Evolutionary conservation across 2,888 invertebrate genomes (phyloP), one percentile per base, ranked within the genome.

Genomic region (Erpobdella octoculata): DNA sequence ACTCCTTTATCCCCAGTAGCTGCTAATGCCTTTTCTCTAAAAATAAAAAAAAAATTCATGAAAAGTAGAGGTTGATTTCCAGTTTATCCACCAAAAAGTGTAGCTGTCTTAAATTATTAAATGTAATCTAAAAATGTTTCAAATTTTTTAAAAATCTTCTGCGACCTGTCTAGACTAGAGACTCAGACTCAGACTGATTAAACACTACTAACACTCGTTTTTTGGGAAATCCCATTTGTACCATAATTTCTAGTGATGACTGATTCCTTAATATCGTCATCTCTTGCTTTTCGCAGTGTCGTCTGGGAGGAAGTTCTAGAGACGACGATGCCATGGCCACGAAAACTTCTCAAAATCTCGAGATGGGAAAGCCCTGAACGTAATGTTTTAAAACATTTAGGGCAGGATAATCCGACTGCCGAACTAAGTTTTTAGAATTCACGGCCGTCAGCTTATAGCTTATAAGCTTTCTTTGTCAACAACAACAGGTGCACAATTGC

Each of bases 211-310:
- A 93, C 92, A 91, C 91, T 86, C 92, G 87, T 79, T 90, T 89
- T 84, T 89, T 90, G 3, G 91, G 89, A 84, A 93, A 92, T 41
- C 93, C 93, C 89, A 93, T 90, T 84, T 91, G 91, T 75, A 92
- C 84, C 41, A 93, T 85, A 72, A 89, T 90, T 85, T 92, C 90
- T 76, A 91, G 85, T 4, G 92, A 76, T 9, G 80, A 75, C 65
- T 73, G 62, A 72, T 75, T 76, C 36, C 75, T 37, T 36, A 72
- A 72, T 9, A 76, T 76, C 38, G 76, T 76, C 53, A 72, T 73
- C 69, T 75, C 76, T 37, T 76, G 64, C 12, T 64, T 53, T 9
- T 69, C 69, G 65, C 67, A 67, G 18, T 66, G 66, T 36, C 73
- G 70, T 36, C 75, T 65, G 12, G 76, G 76, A 12, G 74, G 74